Conservation (phyloP, 2,797 vertebrate species). For the Onychomys arenicola region DNA sequence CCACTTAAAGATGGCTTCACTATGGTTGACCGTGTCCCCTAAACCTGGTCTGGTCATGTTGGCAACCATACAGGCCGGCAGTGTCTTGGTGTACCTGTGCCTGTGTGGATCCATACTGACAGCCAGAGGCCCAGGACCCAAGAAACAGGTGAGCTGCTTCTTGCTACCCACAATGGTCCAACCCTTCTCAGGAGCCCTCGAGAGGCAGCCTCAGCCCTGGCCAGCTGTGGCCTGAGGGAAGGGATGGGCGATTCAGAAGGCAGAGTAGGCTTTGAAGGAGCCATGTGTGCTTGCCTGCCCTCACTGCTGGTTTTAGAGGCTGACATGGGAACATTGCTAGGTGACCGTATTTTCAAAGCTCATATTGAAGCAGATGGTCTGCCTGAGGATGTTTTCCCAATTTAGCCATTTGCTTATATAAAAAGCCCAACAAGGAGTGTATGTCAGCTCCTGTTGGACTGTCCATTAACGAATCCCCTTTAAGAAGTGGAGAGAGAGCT, state of each 20-base stretch:
- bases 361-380: constrained; percentile 68
- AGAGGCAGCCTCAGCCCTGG: rapidly evolving
- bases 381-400: constrained; percentile 47
- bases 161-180: not conserved
- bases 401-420: constrained; percentile 60
- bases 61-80: not conserved
- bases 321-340: constrained; percentile 44
- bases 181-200: rapidly evolving
- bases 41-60: not conserved
- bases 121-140: not conserved
- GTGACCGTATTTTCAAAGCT: constrained; percentile 54
- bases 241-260: rapidly evolving
- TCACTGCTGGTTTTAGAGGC: not conserved
- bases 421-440: not conserved
- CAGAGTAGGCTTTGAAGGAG: not conserved
- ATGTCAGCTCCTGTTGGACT: not conserved
- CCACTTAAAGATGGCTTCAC: not conserved
- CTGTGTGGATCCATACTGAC: rapidly evolving
- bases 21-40: rapidly evolving
- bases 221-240: not conserved
- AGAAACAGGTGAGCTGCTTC: not conserved
- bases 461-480: not conserved
- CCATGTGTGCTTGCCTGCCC: not conserved
- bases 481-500: not conserved
- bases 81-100: rapidly evolving